Base-by-base conservation (phyloP, 2,113 vertebrate genomes). In the Callorhinus ursinus region DNA sequence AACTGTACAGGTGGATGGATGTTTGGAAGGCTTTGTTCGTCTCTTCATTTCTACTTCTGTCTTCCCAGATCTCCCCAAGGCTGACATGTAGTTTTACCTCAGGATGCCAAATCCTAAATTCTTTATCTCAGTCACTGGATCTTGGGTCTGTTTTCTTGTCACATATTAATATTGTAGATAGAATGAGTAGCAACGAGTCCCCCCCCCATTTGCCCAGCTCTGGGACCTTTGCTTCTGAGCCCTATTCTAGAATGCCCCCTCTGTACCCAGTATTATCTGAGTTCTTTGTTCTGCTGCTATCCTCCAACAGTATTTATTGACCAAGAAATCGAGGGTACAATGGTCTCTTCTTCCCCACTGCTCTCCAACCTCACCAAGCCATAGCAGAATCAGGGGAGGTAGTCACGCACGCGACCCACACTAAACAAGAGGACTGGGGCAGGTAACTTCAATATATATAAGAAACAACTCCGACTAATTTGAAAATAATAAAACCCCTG, bases 401-500 rank as follows among this genome's bases (percentile, higher is more conserved):
- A 87, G 24, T 90, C 83, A 80, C 21, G 21, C 28, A 80, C 21
- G 21, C 28, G 2, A n/a, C 63, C 61, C 76, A 46, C 51, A 57
- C 51, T 49, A 49, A 69, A 80, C 24, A 80, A 90, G 59, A 55
- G 74, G 77, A 71, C 65, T 86, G 8, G 12, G 74, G 57, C 93
- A 96, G 63, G 76, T 79, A 95, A 94, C 90, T 94, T 96, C 80
- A 59, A 96, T 57, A 89, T 19, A 95, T 95, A 21, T 24, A 97
- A 96, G 88, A 89, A 98, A 86, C 81, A 93, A 85, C 72, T 97
- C 90, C 55, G 51, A 96, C 93, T 96, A 98, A 97, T 96, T 95
- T 96, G 94, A 94, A 98, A 99, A 98, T 98, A 98, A 98, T 98
- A 98, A 98, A 99, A 97, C 86, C 12, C 77, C 97, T 94, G 98